Percentiles rank a stretch among this genome's conserved stretches.
Evolutionary conservation across 2,797 vertebrate genomes (phyloP).

Genomic region (Danio choprae): DNA sequence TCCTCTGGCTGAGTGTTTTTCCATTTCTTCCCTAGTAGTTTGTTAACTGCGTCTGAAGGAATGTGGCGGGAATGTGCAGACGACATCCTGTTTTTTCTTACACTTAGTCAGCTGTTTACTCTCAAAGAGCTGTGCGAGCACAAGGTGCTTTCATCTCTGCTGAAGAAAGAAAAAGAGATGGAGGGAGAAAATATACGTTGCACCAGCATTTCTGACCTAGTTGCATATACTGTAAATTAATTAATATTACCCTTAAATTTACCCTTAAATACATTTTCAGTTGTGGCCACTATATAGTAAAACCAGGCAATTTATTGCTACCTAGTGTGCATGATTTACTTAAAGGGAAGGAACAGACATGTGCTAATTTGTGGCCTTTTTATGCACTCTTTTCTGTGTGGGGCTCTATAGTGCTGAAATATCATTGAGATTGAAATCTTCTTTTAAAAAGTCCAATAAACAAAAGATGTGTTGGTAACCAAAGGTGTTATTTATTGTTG

Average conservation of each 20-base stretch:
- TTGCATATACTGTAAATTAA: not conserved
- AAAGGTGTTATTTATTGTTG: not conserved
- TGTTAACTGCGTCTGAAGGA: slow-evolving; percentile 64
- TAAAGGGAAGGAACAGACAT: too few relatives aligned
- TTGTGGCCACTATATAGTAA: too few relatives aligned
- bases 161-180: slow-evolving; percentile 57
- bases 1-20: slow-evolving; percentile 64
- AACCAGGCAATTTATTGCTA: too few relatives aligned
- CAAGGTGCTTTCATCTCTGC: slow-evolving; percentile 35
- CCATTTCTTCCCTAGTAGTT: slow-evolving; percentile 53
- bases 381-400: too few relatives aligned
- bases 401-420: not conserved
- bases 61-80: slow-evolving; percentile 76
- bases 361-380: too few relatives aligned
- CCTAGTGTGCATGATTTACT: too few relatives aligned
- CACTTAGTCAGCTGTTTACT: slow-evolving; percentile 72
- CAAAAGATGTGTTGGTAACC: not conserved
- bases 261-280: too few relatives aligned
- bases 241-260: too few relatives aligned
- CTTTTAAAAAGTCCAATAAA: not conserved
- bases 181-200: not conserved
- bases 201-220: not conserved
- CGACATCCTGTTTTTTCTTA: slow-evolving; percentile 78
- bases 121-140: slow-evolving; percentile 3
- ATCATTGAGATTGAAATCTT: not conserved